Evolutionary conservation across 2,797 vertebrate species (phyloP), one percentile per base, ranked within the genome.

Genomic region (Microctenopoma stevenorrisi): DNA sequence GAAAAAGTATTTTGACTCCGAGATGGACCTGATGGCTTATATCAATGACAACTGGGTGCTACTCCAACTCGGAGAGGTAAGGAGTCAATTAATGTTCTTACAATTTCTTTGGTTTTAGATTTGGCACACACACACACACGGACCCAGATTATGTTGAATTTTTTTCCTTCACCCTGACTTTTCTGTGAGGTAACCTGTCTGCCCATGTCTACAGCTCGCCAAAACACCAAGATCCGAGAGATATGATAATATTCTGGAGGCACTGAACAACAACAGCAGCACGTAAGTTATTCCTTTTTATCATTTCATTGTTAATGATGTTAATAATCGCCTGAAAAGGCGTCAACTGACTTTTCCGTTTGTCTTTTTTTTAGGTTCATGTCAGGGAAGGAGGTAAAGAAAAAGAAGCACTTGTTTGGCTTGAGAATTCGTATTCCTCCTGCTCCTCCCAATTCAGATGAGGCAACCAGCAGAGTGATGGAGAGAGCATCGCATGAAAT

Each of bases 321-420:
- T 48, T 26, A 18, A 51, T 51, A 8, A 16, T 42, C 7, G n/a
- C 37, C 25, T 25, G 18, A 43, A 43, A 28, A 18, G 48, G 1
- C 22, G 33, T 53, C 0, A 46, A 33, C 15, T 49, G 4, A 68
- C 13, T 54, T 11, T 48, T 38, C 14, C 1, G 18, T 5, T 48
- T 25, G 8, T 22, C 0, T 59, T 25, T 72, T 26, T 80, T 62
- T 80, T 37, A 99, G 98, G 95, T 99, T 99, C 92, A 99, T 98
- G 96, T 99, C 97, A 64, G 98, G 97, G 69, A 99, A 99, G 78
- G 98, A 99, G 92, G 98, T 99, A 56, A 99, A 99, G 93, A 99
- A 99, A 83, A 99, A 99, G 93, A 99, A 99, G 80, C 97, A 99
- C 91, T 95, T 98, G 88, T 99, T 97, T 93, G 96, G 97, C 18